A percentile compares a stretch with the other conserved stretches of the same genome.
Evolutionary conservation across 30 jellyfish, hydroid and myxozoan species (phyloP).

Genomic region (Sanderia malayensis): DNA sequence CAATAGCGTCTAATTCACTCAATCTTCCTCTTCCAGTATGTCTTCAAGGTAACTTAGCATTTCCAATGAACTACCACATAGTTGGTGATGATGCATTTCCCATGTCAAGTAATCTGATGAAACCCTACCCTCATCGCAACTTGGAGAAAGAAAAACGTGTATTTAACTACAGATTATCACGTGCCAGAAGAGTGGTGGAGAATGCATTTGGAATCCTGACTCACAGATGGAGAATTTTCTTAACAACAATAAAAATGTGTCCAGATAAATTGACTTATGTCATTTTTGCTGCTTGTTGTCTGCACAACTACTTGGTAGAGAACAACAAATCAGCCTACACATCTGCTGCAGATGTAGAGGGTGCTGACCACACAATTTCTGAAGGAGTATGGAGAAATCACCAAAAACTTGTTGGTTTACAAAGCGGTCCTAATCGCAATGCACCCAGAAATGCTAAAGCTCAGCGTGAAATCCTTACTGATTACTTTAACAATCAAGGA

Average conservation of each 20-base stretch:
- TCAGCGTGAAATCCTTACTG: not conserved
- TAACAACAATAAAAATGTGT: not conserved
- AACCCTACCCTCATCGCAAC: too few species aligned
- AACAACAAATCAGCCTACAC: not conserved
- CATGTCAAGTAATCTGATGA: not conserved
- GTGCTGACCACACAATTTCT: too few species aligned
- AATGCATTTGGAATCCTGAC: conserved; percentile 5
- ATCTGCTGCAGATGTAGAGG: too few species aligned
- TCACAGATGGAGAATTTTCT: not conserved
- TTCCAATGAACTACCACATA: not conserved
- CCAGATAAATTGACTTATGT: not conserved
- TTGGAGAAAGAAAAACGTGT: conserved; percentile 7
- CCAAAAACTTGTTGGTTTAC: not conserved
- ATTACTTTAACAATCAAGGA: not conserved
- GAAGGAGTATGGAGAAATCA: too few species aligned
- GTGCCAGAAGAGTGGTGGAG: too few species aligned
- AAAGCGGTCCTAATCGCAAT: not conserved
- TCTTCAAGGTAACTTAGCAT: not conserved
- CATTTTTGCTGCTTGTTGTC: not conserved
- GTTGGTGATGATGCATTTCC: conserved; percentile 24
- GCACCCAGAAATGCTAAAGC: not conserved
- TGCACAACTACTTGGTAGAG: conserved; percentile 10
- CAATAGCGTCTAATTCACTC: not conserved
- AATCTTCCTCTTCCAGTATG: not conserved
- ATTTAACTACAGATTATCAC: not conserved